These are phyloP conservation scores for Hylia prasina DNA, from an alignment of 2,113 vertebrate species.

Conservation along the genomic window DNA sequence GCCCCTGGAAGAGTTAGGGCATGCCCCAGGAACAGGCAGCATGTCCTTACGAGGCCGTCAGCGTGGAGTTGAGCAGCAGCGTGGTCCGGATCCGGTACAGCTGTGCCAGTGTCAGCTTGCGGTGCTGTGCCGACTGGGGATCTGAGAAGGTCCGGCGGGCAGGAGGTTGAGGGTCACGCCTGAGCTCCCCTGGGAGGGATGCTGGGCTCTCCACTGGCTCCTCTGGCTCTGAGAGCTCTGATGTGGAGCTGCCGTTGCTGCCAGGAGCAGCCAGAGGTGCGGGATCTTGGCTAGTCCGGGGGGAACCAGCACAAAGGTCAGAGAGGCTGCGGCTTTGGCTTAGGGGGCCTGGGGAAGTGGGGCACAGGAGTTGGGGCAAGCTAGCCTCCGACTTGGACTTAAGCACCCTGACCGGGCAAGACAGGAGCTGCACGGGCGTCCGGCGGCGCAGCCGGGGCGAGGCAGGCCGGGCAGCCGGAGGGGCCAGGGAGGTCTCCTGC, in stretches of 20 bases:
- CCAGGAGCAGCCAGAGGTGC: background rate
- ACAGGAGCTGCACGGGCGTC: slow-evolving; percentile 77
- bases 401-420: slow-evolving; percentile 57
- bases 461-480: slow-evolving; percentile 48
- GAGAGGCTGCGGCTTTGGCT: slow-evolving; percentile 81
- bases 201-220: background rate
- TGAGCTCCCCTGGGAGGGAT: background rate
- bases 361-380: slow-evolving; percentile 76
- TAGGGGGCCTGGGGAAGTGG: background rate
- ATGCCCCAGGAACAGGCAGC: fast-evolving
- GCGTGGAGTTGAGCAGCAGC: slow-evolving; percentile 92
- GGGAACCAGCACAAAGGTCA: slow-evolving; percentile 65
- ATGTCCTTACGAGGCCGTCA: slow-evolving; percentile 90
- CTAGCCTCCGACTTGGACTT: slow-evolving; percentile 90
- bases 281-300: background rate
- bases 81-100: slow-evolving; percentile 91
- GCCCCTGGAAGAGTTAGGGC: background rate
- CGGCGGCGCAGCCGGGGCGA: slow-evolving; percentile 77
- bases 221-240: slow-evolving; percentile 34
- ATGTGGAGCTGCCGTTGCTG: slow-evolving; percentile 42
- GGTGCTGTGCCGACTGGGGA: slow-evolving; percentile 74
- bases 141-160: slow-evolving; percentile 62
- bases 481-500: background rate
- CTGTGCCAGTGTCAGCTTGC: slow-evolving; percentile 89
- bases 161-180: background rate